Evolutionary conservation across 2,888 invertebrate species (phyloP), one percentile per base, ranked within the genome.

Genomic region (Tolmerus cingulatus): DNA sequence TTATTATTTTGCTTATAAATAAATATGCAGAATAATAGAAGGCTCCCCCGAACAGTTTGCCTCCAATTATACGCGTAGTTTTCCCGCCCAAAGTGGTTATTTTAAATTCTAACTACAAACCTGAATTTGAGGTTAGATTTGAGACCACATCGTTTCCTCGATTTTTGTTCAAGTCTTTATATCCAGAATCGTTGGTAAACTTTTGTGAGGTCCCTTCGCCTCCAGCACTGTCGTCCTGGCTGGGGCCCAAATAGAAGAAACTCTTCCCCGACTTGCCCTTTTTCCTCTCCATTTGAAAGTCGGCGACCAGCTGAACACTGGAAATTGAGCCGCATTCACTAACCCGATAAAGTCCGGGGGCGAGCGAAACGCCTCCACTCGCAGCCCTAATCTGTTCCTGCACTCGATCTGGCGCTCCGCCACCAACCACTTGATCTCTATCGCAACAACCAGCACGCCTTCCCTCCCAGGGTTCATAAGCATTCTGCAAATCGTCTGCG

Each of bases 91-190:
- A 66, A 66, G 0, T 19, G 27, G 0, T 27, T 66, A 66, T 27
- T 66, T 66, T 66, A 66, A 66, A 66, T 66, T 23, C 19, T 66
- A 66, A 66, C 66, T 23, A 82, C 81, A 51, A 34, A 74, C 79
- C 86, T 78, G 66, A n/a, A 37, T 86, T 86, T 86, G 86, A 86
- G 79, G 86, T 86, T 86, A 86, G 37, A 79, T 57, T 86, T 37
- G 43, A 40, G 27, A 85, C 74, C 85, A 46, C 34, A 85, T 85
- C 66, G 37, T 84, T 85, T 85, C 74, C 85, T 43, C 74, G 85
- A 74, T 74, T 85, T 46, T 66, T 85, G 85, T 74, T 85, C 85
- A 85, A 85, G 74, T 85, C 85, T 85, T 85, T 85, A 74, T 74
- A 85, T 74, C 74, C 74, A n/a, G 37, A 57, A 4, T 74, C 85